Conservation (phyloP, 2,797 vertebrate genomes). For the Manis javanica region DNA sequence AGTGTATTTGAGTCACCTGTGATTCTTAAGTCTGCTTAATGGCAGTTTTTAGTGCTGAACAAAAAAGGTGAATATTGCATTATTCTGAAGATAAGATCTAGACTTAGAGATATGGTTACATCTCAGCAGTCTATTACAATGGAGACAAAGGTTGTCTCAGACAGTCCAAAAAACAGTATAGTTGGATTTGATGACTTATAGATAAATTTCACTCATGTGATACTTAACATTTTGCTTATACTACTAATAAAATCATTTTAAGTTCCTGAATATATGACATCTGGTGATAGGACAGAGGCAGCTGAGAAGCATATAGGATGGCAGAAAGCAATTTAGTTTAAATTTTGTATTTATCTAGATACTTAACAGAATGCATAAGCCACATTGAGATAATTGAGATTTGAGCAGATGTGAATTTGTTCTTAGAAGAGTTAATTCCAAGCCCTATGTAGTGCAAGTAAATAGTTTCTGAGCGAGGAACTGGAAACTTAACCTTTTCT, state of each 20-base stretch:
- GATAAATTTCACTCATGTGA: background rate
- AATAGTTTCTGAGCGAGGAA: conserved; percentile 56
- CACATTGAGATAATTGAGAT: conserved; percentile 63
- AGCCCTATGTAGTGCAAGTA: conserved; percentile 7
- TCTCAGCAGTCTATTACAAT: background rate
- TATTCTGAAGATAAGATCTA: background rate
- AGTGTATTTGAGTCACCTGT: background rate
- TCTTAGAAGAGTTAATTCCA: conserved; percentile 70
- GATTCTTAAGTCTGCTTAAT: background rate
- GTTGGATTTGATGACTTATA: background rate
- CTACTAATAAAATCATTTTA: conserved; percentile 44
- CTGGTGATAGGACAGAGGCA: background rate
- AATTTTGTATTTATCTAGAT: conserved; percentile 35
- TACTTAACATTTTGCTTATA: conserved; percentile 43
- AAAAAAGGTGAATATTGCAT: background rate
- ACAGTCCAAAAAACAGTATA: background rate
- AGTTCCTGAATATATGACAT: background rate
- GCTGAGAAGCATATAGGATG: background rate
- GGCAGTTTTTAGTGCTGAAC: background rate
- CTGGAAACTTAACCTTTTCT: conserved; percentile 56
- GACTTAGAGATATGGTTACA: background rate
- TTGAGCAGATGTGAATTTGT: conserved; percentile 58
- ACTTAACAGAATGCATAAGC: conserved; percentile 56
- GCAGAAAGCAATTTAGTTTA: background rate
- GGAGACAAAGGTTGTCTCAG: background rate